Evolutionary conservation across 2,888 invertebrate species (phyloP).

Genomic region (Girardia tigrina): DNA sequence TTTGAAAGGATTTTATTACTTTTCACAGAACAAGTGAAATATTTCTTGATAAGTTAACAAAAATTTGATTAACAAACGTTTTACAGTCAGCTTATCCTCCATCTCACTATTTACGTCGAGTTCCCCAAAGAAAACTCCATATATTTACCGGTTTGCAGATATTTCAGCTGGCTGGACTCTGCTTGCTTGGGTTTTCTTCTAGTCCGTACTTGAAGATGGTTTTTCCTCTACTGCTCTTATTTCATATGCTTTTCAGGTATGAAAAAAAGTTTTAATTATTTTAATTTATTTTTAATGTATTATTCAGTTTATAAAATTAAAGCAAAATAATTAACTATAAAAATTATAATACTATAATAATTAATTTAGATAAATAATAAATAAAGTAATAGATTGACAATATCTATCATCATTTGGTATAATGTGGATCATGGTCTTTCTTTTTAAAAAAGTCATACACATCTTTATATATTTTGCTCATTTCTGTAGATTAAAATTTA

Average conservation of each 20-base stretch:
- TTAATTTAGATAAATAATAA: too few species aligned
- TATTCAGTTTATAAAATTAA: too few species aligned
- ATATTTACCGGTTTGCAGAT: slow-evolving; percentile 52
- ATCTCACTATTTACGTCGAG: slow-evolving; percentile 53
- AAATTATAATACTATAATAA: too few species aligned
- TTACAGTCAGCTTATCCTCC: slow-evolving; percentile 53
- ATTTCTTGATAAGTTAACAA: not conserved
- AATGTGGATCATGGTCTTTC: too few species aligned
- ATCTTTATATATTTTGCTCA: too few species aligned
- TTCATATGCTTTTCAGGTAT: slow-evolving; percentile 50
- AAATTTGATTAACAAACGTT: not conserved
- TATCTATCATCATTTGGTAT: too few species aligned
- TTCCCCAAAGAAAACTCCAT: slow-evolving; percentile 53
- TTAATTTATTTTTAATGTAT: too few species aligned
- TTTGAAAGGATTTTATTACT: slow-evolving; percentile 55
- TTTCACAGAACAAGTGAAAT: slow-evolving; percentile 54
- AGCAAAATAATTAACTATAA: too few species aligned
- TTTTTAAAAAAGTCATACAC: too few species aligned
- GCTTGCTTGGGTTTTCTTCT: slow-evolving; percentile 51
- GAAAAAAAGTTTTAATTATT: too few species aligned
- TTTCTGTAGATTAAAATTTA: too few species aligned
- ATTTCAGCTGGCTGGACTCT: slow-evolving; percentile 50
- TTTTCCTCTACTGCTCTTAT: slow-evolving; percentile 42
- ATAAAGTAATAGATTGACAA: too few species aligned
- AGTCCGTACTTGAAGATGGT: slow-evolving; percentile 46